Evolutionary conservation across 1,140 invertebrate species (phyloP).

Genomic region (Drosophila orosa): DNA sequence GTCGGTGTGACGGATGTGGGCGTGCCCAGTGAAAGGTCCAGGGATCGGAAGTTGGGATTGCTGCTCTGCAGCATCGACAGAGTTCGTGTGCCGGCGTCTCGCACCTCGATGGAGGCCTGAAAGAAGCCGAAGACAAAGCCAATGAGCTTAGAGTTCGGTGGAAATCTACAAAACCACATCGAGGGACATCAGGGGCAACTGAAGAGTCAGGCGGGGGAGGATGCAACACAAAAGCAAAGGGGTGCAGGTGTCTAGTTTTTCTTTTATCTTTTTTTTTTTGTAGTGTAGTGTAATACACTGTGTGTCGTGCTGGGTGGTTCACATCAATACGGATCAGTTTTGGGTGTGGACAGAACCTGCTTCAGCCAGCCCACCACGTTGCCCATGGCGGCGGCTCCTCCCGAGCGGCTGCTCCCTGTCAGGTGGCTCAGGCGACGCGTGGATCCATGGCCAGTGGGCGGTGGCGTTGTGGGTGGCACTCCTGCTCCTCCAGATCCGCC

Average conservation of each 20-base stretch:
- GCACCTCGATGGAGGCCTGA: conserved; percentile 89
- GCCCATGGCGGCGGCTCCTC: conserved; percentile 87
- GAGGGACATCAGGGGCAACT: conserved; percentile 29
- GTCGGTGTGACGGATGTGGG: conserved; percentile 51
- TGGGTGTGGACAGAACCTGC: conserved; percentile 86
- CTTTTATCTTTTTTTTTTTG: neutral
- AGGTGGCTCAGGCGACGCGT: conserved; percentile 87
- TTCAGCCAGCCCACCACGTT: conserved; percentile 91
- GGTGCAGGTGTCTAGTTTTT: conserved; percentile 19
- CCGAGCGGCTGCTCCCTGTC: conserved; percentile 85
- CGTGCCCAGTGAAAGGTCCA: conserved; percentile 57
- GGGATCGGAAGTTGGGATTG: conserved; percentile 78
- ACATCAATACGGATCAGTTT: conserved; percentile 37
- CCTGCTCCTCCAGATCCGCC: conserved; percentile 14
- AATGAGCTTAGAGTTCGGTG: neutral
- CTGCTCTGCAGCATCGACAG: conserved; percentile 84
- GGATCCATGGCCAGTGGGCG: conserved; percentile 84
- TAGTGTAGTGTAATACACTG: conserved; percentile 25
- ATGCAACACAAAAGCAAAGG: conserved; percentile 40
- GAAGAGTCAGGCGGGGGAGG: conserved; percentile 29
- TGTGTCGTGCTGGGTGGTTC: conserved; percentile 28
- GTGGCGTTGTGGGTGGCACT: conserved; percentile 69
- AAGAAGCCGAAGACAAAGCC: conserved; percentile 20
- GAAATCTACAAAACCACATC: conserved; percentile 11
- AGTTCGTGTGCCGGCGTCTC: conserved; percentile 88